These are phyloP conservation scores for Spisula solida DNA, from an alignment of 2,888 invertebrate species.

Conservation along the genomic window DNA sequence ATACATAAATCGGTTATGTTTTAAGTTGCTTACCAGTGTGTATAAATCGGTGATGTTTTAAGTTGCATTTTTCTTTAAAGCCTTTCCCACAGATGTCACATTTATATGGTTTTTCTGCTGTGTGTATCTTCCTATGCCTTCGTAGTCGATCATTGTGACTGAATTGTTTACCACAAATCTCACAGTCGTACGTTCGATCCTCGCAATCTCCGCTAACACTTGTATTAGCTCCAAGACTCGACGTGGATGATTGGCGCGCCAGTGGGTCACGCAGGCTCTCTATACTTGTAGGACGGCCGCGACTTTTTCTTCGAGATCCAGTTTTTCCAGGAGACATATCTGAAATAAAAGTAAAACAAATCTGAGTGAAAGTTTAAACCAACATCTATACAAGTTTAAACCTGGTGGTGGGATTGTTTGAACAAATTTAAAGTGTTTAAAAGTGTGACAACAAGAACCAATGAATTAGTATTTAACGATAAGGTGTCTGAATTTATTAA, in stretches of 20 bases:
- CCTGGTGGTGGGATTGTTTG: not conserved
- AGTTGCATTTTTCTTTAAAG: conserved; percentile 71
- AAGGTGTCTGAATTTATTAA: too few species aligned
- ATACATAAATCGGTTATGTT: too few species aligned
- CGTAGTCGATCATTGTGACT: conserved; percentile 69
- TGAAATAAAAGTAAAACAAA: conserved; percentile 9
- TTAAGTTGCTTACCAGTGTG: conserved; percentile 60
- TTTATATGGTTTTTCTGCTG: conserved; percentile 71
- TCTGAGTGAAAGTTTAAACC: not conserved
- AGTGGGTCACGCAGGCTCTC: conserved; percentile 69
- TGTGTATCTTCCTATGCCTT: conserved; percentile 72
- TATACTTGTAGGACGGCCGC: conserved; percentile 71
- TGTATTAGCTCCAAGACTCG: conserved; percentile 67
- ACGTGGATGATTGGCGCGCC: conserved; percentile 66
- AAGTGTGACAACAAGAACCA: too few species aligned
- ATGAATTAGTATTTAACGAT: too few species aligned
- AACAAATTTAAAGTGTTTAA: too few species aligned
- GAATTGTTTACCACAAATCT: conserved; percentile 71
- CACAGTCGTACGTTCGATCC: conserved; percentile 70
- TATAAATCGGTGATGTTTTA: conserved; percentile 71
- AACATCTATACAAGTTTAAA: not conserved
- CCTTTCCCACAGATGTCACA: conserved; percentile 73
- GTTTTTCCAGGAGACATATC: conserved; percentile 62
- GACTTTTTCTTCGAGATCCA: conserved; percentile 65
- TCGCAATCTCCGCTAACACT: conserved; percentile 65